Base-by-base conservation (phyloP, 2,113 vertebrate species). In the Thamnaconus septentrionalis region DNA sequence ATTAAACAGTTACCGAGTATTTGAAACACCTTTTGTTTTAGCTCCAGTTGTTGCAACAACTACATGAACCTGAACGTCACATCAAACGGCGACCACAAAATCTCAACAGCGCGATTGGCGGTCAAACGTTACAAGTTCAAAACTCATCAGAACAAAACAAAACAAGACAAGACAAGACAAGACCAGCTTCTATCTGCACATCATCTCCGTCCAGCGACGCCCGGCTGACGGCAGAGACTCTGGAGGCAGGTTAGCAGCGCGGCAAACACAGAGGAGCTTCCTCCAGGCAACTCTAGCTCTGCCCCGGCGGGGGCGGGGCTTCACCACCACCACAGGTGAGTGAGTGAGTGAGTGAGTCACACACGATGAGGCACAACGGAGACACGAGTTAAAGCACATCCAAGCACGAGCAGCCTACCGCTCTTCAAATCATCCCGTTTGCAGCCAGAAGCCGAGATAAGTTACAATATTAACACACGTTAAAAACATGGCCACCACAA, bases 81-180 rank as follows among this genome's bases (percentile, higher is more conserved):
- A 79, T 80, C 76, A 83, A 84, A 76, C 71, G 81, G 85, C 79
- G 64, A 85, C 58, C 78, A 64, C 70, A 56, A 82, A 86, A 90
- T 79, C 18, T 31, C 82, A 59, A 89, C 86, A 92, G 89, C 91
- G 90, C 91, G 91, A 91, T 88, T 80, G 83, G 81, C 81, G 73
- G 64, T 73, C 69, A 54, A 82, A 83, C 18, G 18, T 31, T 31
- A 31, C n/a, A 83, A 66, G 76, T 79, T 59, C 76, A 75, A 85
- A 81, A 87, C 61, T 53, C 65, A 31, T 31, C 2, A 85, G 80
- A 81, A 50, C 6, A 50, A n/a, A 71, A 62, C 75, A 80, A 85
- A 84, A 70, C 65, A 90, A 87, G 91, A 90, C 18, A n/a, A n/a
- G n/a, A 62, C 75, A 80, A 85, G 83, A 70, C 65, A 90, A 87